These are phyloP conservation scores for Paragorgia papillata DNA, from an alignment of 92 coral and sea anemone genomes.

Conservation along the genomic window DNA sequence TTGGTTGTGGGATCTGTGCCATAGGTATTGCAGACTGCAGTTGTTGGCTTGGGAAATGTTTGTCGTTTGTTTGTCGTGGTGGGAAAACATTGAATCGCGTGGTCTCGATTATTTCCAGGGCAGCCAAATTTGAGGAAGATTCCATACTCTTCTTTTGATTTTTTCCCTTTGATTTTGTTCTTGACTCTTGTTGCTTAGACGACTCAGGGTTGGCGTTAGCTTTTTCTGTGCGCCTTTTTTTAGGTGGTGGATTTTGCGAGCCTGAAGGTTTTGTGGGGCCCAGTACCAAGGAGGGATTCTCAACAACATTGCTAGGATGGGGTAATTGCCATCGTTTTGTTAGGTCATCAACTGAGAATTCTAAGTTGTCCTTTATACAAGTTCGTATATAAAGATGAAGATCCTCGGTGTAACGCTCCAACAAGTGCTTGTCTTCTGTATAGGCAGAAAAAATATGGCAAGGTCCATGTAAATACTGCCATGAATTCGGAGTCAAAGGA, in stretches of 20 bases:
- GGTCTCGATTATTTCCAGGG: slow-evolving; percentile 13
- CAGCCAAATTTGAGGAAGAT: slow-evolving; percentile 20
- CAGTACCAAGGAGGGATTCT: background rate
- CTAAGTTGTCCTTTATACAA: background rate
- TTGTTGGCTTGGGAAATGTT: background rate
- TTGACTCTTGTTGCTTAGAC: background rate
- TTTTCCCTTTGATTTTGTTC: background rate
- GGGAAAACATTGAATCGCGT: slow-evolving; percentile 41
- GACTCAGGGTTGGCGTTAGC: background rate
- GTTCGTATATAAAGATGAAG: slow-evolving; percentile 1
- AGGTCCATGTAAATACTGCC: background rate
- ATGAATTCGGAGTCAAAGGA: too few species aligned
- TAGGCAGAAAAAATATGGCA: background rate
- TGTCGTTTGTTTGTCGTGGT: background rate
- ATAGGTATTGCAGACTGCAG: too few species aligned
- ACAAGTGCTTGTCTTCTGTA: slow-evolving; percentile 8
- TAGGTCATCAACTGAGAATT: slow-evolving; percentile 14
- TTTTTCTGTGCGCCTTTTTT: slow-evolving; percentile 9
- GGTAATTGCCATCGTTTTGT: slow-evolving; percentile 19
- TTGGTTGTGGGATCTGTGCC: too few species aligned
- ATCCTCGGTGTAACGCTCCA: slow-evolving; percentile 18
- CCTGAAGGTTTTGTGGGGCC: background rate
- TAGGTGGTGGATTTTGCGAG: slow-evolving; percentile 16
- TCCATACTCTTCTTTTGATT: slow-evolving; percentile 33
- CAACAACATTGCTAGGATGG: background rate